Conservation (phyloP, 2,113 vertebrate species). For the Psilopsiagon aurifrons region DNA sequence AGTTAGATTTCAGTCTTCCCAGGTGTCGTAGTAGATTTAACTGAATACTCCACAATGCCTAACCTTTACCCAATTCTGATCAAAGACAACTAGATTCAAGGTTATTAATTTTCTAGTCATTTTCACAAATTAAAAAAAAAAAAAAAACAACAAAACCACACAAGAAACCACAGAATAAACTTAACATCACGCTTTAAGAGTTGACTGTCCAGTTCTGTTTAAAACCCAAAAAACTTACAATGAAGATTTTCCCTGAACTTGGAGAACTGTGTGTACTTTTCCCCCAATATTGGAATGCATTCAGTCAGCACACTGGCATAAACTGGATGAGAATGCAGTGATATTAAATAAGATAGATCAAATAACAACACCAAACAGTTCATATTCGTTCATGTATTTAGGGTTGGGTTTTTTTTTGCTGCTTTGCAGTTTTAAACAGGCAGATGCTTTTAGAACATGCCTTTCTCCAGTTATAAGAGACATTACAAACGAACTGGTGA, state of each 20-base stretch:
- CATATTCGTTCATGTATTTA: neutral
- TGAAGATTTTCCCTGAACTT: neutral
- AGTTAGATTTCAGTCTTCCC: neutral
- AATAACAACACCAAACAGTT: neutral
- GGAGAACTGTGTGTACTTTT: neutral
- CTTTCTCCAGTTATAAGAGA: neutral
- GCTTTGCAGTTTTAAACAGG: neutral
- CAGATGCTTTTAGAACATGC: neutral
- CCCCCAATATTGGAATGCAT: neutral
- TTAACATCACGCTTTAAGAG: neutral
- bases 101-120: neutral
- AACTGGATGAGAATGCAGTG: neutral
- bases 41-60: neutral
- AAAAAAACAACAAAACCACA: neutral
- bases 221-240: neutral
- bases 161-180: neutral
- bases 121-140: neutral
- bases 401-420: rapidly evolving
- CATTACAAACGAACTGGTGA: neutral
- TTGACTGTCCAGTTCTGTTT: neutral
- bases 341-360: neutral
- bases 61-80: neutral
- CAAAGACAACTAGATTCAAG: neutral
- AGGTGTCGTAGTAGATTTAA: neutral
- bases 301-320: neutral